Evolutionary conservation across 2,888 invertebrate genomes (phyloP), one percentile per base, ranked within the genome.

Genomic region (Hoplodrina ambigua): DNA sequence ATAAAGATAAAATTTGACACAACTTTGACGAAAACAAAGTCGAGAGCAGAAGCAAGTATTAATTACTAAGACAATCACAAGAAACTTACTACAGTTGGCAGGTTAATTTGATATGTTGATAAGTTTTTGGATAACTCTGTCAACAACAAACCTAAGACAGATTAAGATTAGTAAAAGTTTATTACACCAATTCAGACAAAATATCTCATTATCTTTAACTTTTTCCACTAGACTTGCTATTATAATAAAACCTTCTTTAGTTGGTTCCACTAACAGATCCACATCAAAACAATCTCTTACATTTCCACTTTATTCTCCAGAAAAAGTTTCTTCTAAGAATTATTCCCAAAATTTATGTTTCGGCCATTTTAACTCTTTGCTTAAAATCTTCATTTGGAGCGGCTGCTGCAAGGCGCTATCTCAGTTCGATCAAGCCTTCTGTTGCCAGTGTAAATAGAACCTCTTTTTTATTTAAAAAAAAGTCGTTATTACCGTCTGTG

Each of bases 331-430:
- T 64, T 65, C 63, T 59, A 57, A 72, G 72, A 81, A 76, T 79
- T 79, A 82, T 82, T 60, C 73, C 68, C 73, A 77, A 61, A 82
- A 82, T 82, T 76, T 82, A 82, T 84, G 80, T 79, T 84, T 74
- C 71, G 69, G 68, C 76, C 76, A 75, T 84, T 82, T 79, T 77
- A 82, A 79, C 77, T 82, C 80, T 82, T 72, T 76, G 79, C 69
- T 82, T 82, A 79, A 84, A 81, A 82, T 82, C 84, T 82, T 84
- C 68, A 84, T 82, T 82, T 64, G 53, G 72, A 76, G 53, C 72
- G 72, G 69, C 62, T 69, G 75, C 81, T 78, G 79, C 79, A 74
- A 56, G 56, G 64, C 69, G 69, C 69, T 79, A 84, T 82, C 84
- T 79, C 49, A 60, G 75, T 72, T 72, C 72, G 76, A 84, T 82